These are phyloP conservation scores for Lepisosteus osseus DNA, from an alignment of 2,113 vertebrate species.

Conservation along the genomic window DNA sequence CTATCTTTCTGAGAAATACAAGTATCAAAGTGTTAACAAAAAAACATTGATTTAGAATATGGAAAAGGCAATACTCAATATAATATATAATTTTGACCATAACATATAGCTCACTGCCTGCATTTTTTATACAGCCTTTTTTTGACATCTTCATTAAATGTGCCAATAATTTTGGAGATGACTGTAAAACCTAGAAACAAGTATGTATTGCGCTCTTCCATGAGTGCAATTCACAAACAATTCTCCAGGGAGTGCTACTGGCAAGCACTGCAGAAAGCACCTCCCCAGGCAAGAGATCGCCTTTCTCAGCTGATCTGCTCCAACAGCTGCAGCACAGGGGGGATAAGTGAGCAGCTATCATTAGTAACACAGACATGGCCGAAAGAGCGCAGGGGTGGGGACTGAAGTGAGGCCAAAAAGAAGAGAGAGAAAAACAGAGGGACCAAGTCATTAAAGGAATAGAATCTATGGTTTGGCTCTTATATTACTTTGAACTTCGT, in stretches of 20 bases:
- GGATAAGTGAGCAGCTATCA: slow-evolving; percentile 17
- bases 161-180: too few relatives aligned
- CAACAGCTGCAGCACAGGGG: slow-evolving; percentile 14
- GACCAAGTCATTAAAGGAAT: neutral
- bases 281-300: slow-evolving; percentile 3
- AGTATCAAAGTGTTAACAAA: too few relatives aligned
- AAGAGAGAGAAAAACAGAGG: neutral
- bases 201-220: neutral
- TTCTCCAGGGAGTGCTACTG: neutral
- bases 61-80: too few relatives aligned
- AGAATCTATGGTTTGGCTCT: neutral
- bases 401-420: neutral
- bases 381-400: neutral
- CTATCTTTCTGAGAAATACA: too few relatives aligned
- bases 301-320: slow-evolving; percentile 11
- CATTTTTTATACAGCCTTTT: too few relatives aligned
- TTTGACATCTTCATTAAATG: too few relatives aligned
- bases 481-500: too few relatives aligned
- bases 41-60: too few relatives aligned
- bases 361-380: slow-evolving; percentile 19
- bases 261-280: neutral
- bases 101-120: too few relatives aligned
- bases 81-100: too few relatives aligned
- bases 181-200: too few relatives aligned
- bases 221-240: neutral